phyloP scores from a whole-genome alignment of 1,140 invertebrate species.

The Panonychus citri region DNA sequence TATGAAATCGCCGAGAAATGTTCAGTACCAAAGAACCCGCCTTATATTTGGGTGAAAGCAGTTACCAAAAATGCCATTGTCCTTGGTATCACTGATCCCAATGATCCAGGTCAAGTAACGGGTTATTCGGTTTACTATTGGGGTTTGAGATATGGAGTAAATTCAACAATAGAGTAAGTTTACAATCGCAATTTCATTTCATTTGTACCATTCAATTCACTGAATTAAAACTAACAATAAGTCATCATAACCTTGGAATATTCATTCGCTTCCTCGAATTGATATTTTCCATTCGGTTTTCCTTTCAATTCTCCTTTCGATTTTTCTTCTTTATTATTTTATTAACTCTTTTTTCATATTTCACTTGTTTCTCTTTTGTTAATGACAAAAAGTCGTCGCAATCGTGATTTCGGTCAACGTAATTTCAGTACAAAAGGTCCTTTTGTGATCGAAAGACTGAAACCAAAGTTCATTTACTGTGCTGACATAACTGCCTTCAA shows the following conservation, averaged over 20 bases:
- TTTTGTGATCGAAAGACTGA: not conserved
- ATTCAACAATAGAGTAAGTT: not conserved
- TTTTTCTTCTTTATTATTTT: not conserved
- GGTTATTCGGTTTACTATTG: conserved; percentile 4
- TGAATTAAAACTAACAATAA: not conserved
- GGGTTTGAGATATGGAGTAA: not conserved
- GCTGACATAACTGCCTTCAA: conserved; percentile 2
- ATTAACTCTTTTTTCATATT: not conserved
- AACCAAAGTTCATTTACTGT: conserved; percentile 1
- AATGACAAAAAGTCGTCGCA: not conserved
- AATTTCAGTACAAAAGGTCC: not conserved
- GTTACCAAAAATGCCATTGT: not conserved
- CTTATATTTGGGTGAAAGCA: not conserved
- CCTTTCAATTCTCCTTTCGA: too few species aligned
- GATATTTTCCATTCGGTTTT: too few species aligned
- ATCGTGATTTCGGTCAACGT: not conserved
- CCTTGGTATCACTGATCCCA: not conserved
- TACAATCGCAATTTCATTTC: too few species aligned
- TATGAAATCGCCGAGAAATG: not conserved
- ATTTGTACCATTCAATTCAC: too few species aligned
- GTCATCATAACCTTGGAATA: not conserved
- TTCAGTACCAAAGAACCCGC: not conserved
- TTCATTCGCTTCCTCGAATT: too few species aligned
- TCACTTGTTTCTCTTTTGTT: not conserved
- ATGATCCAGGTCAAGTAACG: not conserved